Evolutionary conservation across 2,888 invertebrate species (phyloP).

Genomic region (Saturnia pavonia): DNA sequence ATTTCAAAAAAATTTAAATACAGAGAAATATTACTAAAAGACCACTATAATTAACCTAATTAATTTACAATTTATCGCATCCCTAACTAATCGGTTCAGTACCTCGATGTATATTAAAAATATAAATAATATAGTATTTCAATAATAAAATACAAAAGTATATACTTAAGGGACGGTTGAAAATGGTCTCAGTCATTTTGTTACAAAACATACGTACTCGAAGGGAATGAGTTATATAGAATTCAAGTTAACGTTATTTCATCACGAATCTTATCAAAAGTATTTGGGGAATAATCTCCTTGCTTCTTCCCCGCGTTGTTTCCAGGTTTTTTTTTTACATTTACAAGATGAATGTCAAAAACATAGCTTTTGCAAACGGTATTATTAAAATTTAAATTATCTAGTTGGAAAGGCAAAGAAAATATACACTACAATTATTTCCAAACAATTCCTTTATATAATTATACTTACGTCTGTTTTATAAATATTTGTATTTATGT

Average conservation of each 20-base stretch:
- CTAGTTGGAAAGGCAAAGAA: background rate
- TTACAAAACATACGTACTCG: background rate
- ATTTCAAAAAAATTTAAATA: constrained; percentile 74
- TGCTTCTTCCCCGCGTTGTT: background rate
- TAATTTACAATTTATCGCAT: constrained; percentile 54
- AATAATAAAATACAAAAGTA: constrained; percentile 39
- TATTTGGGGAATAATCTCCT: background rate
- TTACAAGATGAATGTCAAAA: background rate
- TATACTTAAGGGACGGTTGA: constrained; percentile 44
- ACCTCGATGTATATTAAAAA: constrained; percentile 51
- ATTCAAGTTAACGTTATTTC: background rate
- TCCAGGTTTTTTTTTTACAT: background rate
- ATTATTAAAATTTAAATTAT: background rate
- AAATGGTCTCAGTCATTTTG: background rate
- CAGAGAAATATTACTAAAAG: constrained; percentile 61
- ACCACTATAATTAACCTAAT: constrained; percentile 51
- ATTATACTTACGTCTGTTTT: background rate
- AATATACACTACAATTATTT: background rate
- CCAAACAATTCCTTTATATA: background rate
- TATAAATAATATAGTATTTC: constrained; percentile 47
- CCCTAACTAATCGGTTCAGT: constrained; percentile 49
- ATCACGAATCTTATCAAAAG: background rate
- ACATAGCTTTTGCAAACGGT: background rate
- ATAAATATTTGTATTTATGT: background rate
- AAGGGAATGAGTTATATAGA: background rate